Conservation (phyloP, 2,113 vertebrate genomes). For the Formicarius rufipectus region DNA sequence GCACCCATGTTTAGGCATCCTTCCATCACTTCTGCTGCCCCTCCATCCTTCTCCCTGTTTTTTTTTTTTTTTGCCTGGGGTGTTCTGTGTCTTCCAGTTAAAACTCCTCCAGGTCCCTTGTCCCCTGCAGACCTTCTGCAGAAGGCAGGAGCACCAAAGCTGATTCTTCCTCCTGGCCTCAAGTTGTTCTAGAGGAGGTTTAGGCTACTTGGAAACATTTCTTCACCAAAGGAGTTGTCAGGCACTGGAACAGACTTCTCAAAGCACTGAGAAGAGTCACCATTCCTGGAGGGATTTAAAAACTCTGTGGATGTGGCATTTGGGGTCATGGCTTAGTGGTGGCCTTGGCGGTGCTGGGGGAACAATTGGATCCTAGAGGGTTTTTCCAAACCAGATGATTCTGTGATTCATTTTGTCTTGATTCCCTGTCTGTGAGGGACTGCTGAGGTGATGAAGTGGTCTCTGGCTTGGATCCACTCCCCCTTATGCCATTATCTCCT, state of each 20-base stretch:
- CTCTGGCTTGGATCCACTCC: background rate
- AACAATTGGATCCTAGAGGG: background rate
- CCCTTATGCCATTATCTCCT: accelerated
- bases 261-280: background rate
- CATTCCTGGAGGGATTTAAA: background rate
- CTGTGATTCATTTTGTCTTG: background rate
- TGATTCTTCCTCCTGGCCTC: background rate
- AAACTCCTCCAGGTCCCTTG: background rate
- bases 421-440: accelerated
- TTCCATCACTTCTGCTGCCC: background rate
- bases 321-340: background rate
- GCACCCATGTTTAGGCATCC: background rate
- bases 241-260: background rate
- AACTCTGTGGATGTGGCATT: background rate
- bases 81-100: background rate
- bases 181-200: background rate
- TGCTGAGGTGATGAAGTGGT: background rate
- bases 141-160: background rate
- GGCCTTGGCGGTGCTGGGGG: background rate
- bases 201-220: too few species aligned
- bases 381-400: background rate
- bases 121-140: background rate
- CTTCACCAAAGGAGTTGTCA: background rate
- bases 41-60: background rate
- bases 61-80: background rate